phyloP scores from a whole-genome alignment of 2,888 invertebrate genomes.

The Steinernema scapterisci region DNA sequence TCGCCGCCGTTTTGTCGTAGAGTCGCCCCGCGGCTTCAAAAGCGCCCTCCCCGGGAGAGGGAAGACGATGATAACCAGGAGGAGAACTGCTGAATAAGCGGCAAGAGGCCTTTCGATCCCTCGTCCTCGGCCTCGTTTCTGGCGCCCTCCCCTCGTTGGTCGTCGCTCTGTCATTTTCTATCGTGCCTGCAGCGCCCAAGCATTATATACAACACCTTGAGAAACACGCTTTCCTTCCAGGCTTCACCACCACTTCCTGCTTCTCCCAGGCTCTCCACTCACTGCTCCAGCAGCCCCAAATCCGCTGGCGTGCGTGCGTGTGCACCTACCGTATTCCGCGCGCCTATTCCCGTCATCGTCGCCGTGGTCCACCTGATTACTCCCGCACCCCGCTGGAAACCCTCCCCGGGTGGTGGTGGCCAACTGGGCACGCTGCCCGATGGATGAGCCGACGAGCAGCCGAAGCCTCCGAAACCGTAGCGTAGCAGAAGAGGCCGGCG shows the following conservation, averaged over 20 bases:
- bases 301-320: slow-evolving; percentile 2
- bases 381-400: neutral
- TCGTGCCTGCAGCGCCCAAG: too few relatives aligned
- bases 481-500: neutral
- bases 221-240: too few relatives aligned
- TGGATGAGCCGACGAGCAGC: neutral
- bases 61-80: too few relatives aligned
- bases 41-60: neutral
- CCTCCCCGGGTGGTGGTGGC: neutral
- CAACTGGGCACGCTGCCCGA: slow-evolving; percentile 22
- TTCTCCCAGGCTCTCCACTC: too few relatives aligned
- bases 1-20: neutral
- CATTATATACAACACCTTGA: too few relatives aligned
- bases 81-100: too few relatives aligned
- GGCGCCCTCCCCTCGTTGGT: too few relatives aligned
- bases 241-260: too few relatives aligned
- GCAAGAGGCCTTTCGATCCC: too few relatives aligned
- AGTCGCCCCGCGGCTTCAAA: neutral
- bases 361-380: neutral
- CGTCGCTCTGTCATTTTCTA: too few relatives aligned
- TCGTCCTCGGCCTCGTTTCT: too few relatives aligned
- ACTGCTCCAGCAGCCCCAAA: too few relatives aligned
- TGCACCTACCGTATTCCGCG: neutral
- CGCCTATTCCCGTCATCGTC: neutral
- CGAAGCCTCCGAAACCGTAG: neutral